These are phyloP conservation scores for Chiloscyllium punctatum DNA, from an alignment of 2,797 vertebrate species.

Conservation along the genomic window DNA sequence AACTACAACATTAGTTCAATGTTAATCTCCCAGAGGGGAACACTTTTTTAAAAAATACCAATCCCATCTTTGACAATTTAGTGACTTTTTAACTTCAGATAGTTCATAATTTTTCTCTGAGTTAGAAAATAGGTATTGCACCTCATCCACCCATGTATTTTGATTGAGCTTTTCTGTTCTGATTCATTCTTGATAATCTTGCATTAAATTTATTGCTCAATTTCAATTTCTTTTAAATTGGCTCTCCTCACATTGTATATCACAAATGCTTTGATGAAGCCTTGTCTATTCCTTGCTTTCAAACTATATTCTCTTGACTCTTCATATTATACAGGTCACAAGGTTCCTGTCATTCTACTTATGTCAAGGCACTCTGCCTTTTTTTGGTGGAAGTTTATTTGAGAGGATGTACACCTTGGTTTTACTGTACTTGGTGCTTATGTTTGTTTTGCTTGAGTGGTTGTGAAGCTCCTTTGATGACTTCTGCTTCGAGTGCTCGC, in stretches of 20 bases:
- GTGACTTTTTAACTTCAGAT: background rate
- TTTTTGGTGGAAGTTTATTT: background rate
- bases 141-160: too few relatives aligned
- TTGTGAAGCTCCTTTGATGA: background rate
- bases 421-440: background rate
- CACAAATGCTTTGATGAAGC: background rate
- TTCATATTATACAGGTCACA: background rate
- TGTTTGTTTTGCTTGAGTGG: background rate
- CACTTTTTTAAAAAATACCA: background rate
- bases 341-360: background rate
- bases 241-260: background rate
- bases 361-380: background rate
- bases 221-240: background rate
- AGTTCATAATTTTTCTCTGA: background rate
- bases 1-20: background rate
- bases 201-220: background rate
- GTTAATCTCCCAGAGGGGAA: background rate
- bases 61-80: background rate
- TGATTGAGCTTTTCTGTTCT: background rate
- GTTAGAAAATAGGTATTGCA: background rate
- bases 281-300: background rate
- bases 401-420: background rate
- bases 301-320: background rate
- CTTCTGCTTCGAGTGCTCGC: slow-evolving; percentile 8
- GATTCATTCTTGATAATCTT: background rate